Percentiles rank a stretch among this genome's conserved stretches.
Conservation (phyloP, 2,888 invertebrate species). For the Agrotis exclamationis region DNA sequence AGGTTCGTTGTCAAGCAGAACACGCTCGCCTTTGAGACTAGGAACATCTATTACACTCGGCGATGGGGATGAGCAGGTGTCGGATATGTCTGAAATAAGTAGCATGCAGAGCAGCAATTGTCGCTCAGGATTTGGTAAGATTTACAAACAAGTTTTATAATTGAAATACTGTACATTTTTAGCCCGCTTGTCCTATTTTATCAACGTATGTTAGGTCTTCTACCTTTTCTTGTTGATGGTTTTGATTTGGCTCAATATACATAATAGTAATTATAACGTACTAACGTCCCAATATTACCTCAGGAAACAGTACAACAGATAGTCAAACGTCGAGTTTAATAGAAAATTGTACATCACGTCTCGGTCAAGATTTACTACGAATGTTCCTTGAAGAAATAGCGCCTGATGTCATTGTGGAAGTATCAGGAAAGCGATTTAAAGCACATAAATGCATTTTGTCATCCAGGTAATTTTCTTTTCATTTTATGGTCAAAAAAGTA, state of each 20-base stretch:
- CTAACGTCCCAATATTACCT: constrained; percentile 42
- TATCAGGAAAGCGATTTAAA: constrained; percentile 95
- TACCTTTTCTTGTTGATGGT: background rate
- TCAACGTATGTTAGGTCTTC: background rate
- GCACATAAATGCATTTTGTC: constrained; percentile 98
- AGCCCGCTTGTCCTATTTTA: background rate
- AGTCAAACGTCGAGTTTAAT: constrained; percentile 85
- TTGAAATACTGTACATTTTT: background rate
- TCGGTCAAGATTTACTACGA: constrained; percentile 96
- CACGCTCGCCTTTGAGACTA: constrained; percentile 76
- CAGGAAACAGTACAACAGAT: constrained; percentile 85
- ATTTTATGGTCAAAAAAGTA: too few species aligned
- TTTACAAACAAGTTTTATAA: background rate
- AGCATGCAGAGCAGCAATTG: constrained; percentile 91
- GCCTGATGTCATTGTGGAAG: constrained; percentile 96
- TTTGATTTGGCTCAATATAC: background rate
- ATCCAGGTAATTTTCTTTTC: constrained; percentile 87
- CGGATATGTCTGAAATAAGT: constrained; percentile 90
- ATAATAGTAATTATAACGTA: background rate
- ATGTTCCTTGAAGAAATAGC: constrained; percentile 98
- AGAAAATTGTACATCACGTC: constrained; percentile 89
- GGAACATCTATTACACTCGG: constrained; percentile 75
- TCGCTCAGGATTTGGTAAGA: constrained; percentile 89
- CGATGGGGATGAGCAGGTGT: constrained; percentile 86
- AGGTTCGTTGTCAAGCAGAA: constrained; percentile 80